These are phyloP conservation scores for Spinus pinus DNA, from an alignment of 2,797 vertebrate species.

Conservation along the genomic window DNA sequence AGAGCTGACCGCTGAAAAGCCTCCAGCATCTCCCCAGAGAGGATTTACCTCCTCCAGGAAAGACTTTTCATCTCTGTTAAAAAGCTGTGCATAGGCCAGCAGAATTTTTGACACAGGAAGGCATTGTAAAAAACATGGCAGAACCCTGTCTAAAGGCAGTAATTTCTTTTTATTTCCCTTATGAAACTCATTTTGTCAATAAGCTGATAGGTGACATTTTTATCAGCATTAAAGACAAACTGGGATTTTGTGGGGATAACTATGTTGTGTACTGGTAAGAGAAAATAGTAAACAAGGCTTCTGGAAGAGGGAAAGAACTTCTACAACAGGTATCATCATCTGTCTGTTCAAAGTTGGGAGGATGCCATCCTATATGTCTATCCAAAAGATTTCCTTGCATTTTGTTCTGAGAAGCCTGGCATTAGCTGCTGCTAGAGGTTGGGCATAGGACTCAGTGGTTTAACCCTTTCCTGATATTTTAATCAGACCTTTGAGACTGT, in stretches of 20 bases:
- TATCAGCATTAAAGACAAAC: neutral
- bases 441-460: neutral
- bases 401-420: neutral
- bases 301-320: neutral
- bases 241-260: neutral
- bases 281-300: neutral
- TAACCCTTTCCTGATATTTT: neutral
- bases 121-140: neutral
- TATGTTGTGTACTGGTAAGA: neutral
- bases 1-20: neutral
- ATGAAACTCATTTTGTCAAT: neutral
- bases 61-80: neutral
- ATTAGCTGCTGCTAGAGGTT: neutral
- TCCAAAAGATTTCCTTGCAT: neutral
- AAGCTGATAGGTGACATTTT: neutral
- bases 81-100: neutral
- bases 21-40: neutral
- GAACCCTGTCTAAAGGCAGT: neutral
- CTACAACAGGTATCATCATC: neutral
- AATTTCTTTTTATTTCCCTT: neutral
- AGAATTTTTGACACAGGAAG: neutral
- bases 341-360: accelerated
- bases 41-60: neutral
- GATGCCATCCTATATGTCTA: neutral
- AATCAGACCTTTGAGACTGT: neutral